Evolutionary conservation across 2,797 vertebrate species (phyloP), one percentile per base, ranked within the genome.

Genomic region (Borostomias antarcticus): DNA sequence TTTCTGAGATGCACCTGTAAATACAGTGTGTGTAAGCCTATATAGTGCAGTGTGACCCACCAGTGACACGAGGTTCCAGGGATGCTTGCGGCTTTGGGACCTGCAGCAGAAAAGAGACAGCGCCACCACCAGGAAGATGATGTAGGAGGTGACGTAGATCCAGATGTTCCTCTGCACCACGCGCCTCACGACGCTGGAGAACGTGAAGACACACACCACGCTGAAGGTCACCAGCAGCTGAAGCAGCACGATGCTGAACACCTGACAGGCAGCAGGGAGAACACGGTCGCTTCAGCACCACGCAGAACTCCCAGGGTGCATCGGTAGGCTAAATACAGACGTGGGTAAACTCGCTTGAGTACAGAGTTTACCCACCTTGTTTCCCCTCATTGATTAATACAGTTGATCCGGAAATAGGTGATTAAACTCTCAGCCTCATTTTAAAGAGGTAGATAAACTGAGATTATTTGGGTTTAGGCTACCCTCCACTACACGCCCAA

Each of bases 21-120:
- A n/a, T n/a, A n/a, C n/a, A 23, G 8, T 19, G 4, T 15, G 17
- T 15, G 6, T 45, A 23, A 48, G 2, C n/a, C 9, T 35, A 4
- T 25, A 5, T 52, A 23, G 21, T 1, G 30, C 13, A 23, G 19
- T 40, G 5, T 23, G 0, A 79, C 91, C 75, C 81, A 96, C 96
- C 93, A 97, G 89, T 0, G 88, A 92, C 2, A 96, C 54, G 0
- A 96, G 84, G 85, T 98, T 98, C 95, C 95, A 97, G 4, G 95
- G 95, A 77, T 97, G 90, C 67, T 86, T 88, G 1, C 93, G 87
- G 17, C 93, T 92, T 82, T 94, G 92, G 37, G 92, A 91, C 3
- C 88, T 86, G 26, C 84, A 94, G 80, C 85, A 87, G 84, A 66
- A 87, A 70, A 96, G 92, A 1, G 83, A 66, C 0, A 91, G 56